These are phyloP conservation scores for Lophotis ruficrista DNA, from an alignment of 2,113 vertebrate genomes.

Conservation along the genomic window DNA sequence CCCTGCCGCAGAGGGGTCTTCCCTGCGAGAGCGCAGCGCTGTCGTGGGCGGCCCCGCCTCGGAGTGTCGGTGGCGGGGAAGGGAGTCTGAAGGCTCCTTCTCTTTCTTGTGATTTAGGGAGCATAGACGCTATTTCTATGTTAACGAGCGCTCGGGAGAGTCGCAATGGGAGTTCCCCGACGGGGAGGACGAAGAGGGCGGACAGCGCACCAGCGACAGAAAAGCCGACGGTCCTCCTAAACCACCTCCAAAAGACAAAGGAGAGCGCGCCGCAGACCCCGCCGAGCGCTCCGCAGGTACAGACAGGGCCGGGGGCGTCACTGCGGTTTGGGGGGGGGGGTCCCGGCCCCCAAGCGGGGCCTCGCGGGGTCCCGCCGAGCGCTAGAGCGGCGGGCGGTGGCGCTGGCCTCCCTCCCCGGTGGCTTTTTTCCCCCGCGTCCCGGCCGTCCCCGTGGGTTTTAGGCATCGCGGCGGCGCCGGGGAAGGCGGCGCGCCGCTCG, in stretches of 20 bases:
- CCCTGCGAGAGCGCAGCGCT: conserved; percentile 77
- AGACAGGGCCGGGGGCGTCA: rapidly evolving
- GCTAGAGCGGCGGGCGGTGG: rapidly evolving
- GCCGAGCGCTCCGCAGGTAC: conserved; percentile 70
- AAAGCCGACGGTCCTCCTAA: conserved; percentile 74
- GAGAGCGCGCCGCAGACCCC: conserved; percentile 50
- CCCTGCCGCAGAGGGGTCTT: conserved; percentile 74
- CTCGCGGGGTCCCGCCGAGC: rapidly evolving
- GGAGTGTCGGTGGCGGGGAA: conserved; percentile 66
- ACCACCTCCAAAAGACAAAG: conserved; percentile 73
- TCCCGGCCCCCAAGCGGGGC: rapidly evolving
- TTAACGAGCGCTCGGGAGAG: conserved; percentile 93
- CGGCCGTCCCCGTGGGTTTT: neutral
- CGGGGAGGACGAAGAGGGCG: conserved; percentile 84
- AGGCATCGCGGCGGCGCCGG: rapidly evolving
- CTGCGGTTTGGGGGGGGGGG: rapidly evolving
- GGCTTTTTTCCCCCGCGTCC: rapidly evolving
- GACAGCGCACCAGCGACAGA: conserved; percentile 65
- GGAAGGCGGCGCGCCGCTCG: neutral
- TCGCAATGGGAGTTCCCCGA: conserved; percentile 98
- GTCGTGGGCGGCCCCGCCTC: conserved; percentile 75
- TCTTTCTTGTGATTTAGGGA: conserved; percentile 98
- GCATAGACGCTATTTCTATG: conserved; percentile 99
- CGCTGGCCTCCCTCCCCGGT: too few relatives aligned
- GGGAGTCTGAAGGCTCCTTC: conserved; percentile 77